phyloP scores from a whole-genome alignment of 2,888 invertebrate species.

The Patella caerulea region DNA sequence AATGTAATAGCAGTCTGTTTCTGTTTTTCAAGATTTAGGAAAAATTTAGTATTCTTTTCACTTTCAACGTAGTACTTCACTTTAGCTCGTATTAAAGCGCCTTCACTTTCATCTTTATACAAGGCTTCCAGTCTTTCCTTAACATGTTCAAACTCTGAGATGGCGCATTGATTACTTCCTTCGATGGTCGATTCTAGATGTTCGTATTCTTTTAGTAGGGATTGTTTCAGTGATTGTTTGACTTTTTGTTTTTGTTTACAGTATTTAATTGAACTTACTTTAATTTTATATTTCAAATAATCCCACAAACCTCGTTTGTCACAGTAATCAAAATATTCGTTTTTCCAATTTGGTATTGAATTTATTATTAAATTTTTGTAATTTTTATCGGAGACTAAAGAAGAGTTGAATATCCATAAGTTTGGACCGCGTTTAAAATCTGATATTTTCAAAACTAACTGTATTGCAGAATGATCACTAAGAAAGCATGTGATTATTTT shows the following conservation, averaged over 20 bases:
- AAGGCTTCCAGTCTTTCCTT: slow-evolving; percentile 7
- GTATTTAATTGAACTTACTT: neutral
- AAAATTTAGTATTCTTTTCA: slow-evolving; percentile 21
- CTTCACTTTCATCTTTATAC: slow-evolving; percentile 12
- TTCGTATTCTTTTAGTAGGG: neutral
- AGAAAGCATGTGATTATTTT: neutral
- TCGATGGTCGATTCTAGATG: neutral
- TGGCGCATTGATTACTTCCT: too few species aligned
- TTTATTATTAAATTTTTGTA: neutral
- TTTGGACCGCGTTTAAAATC: neutral
- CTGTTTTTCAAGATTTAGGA: slow-evolving; percentile 70
- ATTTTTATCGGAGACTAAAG: too few species aligned
- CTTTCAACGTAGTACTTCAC: slow-evolving; percentile 21
- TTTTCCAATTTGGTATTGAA: neutral
- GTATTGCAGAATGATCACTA: neutral
- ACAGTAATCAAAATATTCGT: neutral
- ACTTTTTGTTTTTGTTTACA: slow-evolving; percentile 6
- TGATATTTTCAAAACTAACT: neutral
- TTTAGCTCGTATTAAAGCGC: slow-evolving; percentile 19
- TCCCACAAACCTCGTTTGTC: neutral
- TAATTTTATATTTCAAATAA: neutral
- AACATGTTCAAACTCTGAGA: neutral
- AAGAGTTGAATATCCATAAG: neutral
- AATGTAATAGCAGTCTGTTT: neutral
- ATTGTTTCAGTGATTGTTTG: neutral